Evolutionary conservation across 2,797 vertebrate species (phyloP).

Genomic region (Micrastur ruficollis): DNA sequence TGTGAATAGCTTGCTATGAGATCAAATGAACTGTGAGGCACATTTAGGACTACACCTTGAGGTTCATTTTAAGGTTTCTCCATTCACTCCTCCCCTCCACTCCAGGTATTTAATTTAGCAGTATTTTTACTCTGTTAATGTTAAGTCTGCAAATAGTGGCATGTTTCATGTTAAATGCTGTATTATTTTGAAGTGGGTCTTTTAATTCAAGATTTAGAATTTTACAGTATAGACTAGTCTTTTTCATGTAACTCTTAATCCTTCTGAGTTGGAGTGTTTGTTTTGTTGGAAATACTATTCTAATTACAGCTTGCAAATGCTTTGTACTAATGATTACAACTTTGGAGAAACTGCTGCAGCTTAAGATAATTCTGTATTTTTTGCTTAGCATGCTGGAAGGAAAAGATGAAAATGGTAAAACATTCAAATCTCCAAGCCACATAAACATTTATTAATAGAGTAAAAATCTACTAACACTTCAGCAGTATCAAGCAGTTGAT

Average conservation of each 20-base stretch:
- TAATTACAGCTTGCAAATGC: not conserved
- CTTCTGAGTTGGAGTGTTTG: not conserved
- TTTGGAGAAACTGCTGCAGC: not conserved
- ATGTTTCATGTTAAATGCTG: not conserved
- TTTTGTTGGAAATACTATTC: not conserved
- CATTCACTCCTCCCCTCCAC: not conserved
- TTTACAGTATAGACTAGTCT: not conserved
- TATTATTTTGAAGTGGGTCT: not conserved
- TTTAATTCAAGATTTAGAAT: not conserved
- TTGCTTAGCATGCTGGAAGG: not conserved
- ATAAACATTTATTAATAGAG: not conserved
- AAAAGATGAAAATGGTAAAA: not conserved
- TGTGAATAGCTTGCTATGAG: conserved; percentile 42
- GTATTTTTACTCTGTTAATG: conserved; percentile 23
- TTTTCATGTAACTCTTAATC: not conserved
- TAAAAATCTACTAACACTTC: not conserved
- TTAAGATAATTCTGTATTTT: not conserved
- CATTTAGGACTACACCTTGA: conserved; percentile 5
- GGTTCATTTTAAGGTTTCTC: conserved; percentile 54
- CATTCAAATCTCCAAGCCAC: not conserved
- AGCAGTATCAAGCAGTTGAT: not conserved
- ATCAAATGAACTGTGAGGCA: conserved; percentile 37
- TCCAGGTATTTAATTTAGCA: not conserved
- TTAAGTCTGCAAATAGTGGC: not conserved
- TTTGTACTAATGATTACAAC: not conserved